These are phyloP conservation scores for Molorchus minor DNA, from an alignment of 2,888 invertebrate species.

Conservation along the genomic window DNA sequence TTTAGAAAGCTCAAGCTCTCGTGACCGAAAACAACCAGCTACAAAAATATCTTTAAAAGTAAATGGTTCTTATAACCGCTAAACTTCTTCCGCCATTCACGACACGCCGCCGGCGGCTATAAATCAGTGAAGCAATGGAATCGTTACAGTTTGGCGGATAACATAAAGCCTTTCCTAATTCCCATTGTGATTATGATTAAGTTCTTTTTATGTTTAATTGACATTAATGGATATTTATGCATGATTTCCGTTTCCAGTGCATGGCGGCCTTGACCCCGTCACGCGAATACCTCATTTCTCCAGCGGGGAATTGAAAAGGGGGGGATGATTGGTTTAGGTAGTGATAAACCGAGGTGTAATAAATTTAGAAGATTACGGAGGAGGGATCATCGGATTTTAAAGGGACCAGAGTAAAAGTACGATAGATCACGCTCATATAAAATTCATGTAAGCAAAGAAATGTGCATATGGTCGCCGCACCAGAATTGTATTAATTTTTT, in stretches of 20 bases:
- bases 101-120: constrained; percentile 8
- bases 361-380: no score
- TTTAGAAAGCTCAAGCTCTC: not conserved
- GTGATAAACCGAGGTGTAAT: no score
- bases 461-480: no score
- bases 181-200: constrained; percentile 23
- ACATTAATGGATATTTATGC: constrained; percentile 42
- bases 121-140: constrained; percentile 18
- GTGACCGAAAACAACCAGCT: not conserved
- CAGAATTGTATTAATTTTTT: no score
- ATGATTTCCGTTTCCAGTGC: constrained; percentile 39
- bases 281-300: constrained; percentile 30
- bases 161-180: constrained; percentile 24
- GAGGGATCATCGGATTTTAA: no score
- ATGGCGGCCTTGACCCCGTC: constrained; percentile 36
- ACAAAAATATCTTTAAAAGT: not conserved
- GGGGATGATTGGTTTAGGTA: no score
- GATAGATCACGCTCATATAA: no score
- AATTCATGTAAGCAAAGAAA: no score
- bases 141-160: constrained; percentile 22
- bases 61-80: not conserved
- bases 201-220: constrained; percentile 35
- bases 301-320: constrained; percentile 15
- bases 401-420: no score
- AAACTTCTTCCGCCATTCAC: not conserved